Evolutionary conservation across 2,888 invertebrate species (phyloP).

Genomic region (Palloptera scutellata): DNA sequence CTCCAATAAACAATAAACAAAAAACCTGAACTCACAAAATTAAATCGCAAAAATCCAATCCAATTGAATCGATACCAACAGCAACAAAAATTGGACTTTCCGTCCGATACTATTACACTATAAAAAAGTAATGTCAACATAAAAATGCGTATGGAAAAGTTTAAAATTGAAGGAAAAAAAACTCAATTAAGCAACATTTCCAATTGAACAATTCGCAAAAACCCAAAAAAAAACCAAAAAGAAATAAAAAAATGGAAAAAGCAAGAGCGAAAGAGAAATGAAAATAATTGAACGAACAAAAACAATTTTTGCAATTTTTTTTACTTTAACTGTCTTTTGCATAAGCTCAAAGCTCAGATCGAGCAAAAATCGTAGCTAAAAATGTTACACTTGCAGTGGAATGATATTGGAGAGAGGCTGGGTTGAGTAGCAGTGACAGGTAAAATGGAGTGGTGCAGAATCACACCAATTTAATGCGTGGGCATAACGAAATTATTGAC

Average conservation of each 20-base stretch:
- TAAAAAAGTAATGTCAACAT: constrained; percentile 21
- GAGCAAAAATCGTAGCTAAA: no score
- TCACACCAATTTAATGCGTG: no score
- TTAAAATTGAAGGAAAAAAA: constrained; percentile 12
- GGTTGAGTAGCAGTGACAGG: no score
- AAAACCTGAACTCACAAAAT: constrained; percentile 1
- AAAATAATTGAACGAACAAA: constrained; percentile 21
- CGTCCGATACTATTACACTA: constrained; percentile 13
- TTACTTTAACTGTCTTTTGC: background rate
- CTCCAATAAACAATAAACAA: constrained; percentile 1
- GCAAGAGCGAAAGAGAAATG: background rate
- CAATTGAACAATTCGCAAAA: constrained; percentile 31
- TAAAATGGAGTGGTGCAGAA: no score
- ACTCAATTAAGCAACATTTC: constrained; percentile 34
- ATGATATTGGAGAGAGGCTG: no score
- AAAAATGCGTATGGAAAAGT: constrained; percentile 14
- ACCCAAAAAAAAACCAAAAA: constrained; percentile 4
- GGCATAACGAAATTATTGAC: no score
- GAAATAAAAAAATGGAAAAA: constrained; percentile 3
- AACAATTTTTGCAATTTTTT: constrained; percentile 7
- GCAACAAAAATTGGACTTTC: constrained; percentile 14
- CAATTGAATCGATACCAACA: constrained; percentile 11
- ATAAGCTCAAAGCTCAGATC: no score
- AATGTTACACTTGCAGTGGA: no score
- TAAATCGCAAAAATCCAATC: constrained; percentile 7